These are phyloP conservation scores for Canis aureus DNA, from an alignment of 2,113 vertebrate genomes.

Conservation along the genomic window DNA sequence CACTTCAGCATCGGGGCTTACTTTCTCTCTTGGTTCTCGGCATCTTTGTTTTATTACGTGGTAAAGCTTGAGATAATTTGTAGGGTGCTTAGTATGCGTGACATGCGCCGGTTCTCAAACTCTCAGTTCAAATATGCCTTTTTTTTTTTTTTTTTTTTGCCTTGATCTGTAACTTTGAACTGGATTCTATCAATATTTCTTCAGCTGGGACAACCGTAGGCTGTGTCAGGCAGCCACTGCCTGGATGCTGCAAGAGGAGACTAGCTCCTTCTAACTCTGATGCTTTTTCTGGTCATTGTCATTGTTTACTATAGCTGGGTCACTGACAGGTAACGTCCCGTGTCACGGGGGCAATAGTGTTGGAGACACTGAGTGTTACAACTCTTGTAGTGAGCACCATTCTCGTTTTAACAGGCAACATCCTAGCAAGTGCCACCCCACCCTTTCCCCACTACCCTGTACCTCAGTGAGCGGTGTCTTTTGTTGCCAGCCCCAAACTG, in stretches of 20 bases:
- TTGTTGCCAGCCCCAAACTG: background rate
- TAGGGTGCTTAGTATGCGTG: background rate
- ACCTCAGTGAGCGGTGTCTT: background rate
- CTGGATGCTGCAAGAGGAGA: background rate
- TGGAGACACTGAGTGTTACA: background rate
- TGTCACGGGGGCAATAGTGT: too few relatives aligned
- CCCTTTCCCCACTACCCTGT: background rate
- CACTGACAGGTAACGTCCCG: background rate
- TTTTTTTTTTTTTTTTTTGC: too few relatives aligned
- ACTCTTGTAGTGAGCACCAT: too few relatives aligned
- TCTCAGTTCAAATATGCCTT: background rate
- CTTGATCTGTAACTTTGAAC: background rate
- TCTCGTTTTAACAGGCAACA: fast-evolving
- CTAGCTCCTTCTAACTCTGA: background rate
- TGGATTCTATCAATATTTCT: background rate
- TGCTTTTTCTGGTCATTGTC: background rate
- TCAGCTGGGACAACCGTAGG: fast-evolving
- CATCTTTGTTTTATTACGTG: too few relatives aligned
- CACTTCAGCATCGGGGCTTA: background rate
- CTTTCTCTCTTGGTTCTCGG: background rate
- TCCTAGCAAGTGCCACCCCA: too few relatives aligned
- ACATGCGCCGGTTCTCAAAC: background rate
- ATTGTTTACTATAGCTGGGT: background rate
- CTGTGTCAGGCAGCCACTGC: background rate
- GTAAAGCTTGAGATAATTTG: background rate